Conservation (phyloP, 2,113 vertebrate genomes). For the Guaruba guarouba region DNA sequence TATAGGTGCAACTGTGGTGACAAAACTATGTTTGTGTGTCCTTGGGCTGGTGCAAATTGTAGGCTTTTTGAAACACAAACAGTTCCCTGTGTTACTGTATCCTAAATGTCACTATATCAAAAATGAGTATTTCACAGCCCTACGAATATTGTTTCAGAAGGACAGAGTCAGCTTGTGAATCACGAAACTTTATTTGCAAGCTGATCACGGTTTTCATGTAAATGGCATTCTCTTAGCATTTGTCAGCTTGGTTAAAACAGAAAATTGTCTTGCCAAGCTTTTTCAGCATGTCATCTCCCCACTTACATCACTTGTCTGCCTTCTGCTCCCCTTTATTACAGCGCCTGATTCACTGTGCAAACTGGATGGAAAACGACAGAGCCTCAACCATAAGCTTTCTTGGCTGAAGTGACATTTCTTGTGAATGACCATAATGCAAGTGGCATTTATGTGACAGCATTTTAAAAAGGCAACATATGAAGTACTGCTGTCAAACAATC, state of each 20-base stretch:
- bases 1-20: neutral
- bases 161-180: neutral
- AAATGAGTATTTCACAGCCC: neutral
- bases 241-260: neutral
- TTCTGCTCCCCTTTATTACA: neutral
- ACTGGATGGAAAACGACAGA: slow-evolving; percentile 18
- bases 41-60: neutral
- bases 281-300: neutral
- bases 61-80: neutral
- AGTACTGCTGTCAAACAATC: neutral
- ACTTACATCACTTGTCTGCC: neutral
- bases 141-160: neutral
- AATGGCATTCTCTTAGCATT: slow-evolving; percentile 4
- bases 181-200: neutral
- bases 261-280: slow-evolving; percentile 7
- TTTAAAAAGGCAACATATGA: slow-evolving; percentile 45
- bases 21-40: neutral
- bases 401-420: slow-evolving; percentile 32
- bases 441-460: neutral
- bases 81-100: neutral
- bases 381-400: neutral
- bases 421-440: slow-evolving; percentile 18
- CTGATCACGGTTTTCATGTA: neutral
- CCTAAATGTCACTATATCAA: neutral
- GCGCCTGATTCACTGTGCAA: neutral